Evolutionary conservation across 1,140 invertebrate genomes (phyloP).

Genomic region (Pararge aegeria): DNA sequence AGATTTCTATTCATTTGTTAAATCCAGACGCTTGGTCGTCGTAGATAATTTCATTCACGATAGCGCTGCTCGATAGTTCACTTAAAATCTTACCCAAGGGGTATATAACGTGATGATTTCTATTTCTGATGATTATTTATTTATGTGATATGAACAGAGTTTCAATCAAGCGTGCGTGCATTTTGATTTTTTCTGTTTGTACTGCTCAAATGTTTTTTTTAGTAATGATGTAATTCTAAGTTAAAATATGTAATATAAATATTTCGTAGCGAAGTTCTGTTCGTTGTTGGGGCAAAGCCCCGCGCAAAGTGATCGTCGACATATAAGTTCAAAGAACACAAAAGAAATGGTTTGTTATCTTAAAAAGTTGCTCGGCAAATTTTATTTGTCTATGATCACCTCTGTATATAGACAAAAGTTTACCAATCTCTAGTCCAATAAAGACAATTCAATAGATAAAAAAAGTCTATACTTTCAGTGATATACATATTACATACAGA

Average conservation of each 20-base stretch:
- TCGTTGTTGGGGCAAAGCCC: constrained; percentile 45
- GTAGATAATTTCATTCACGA: too few relatives aligned
- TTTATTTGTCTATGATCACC: constrained; percentile 43
- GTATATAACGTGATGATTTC: too few relatives aligned
- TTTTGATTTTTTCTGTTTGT: constrained; percentile 20
- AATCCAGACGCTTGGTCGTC: too few relatives aligned
- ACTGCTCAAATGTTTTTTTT: constrained; percentile 38
- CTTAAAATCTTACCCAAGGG: too few relatives aligned
- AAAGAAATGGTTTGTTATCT: constrained; percentile 36
- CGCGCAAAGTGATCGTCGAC: constrained; percentile 39
- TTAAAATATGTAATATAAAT: constrained; percentile 31
- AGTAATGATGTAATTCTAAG: constrained; percentile 29
- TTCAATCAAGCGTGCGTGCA: constrained; percentile 6
- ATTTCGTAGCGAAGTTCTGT: constrained; percentile 29
- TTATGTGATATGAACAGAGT: neutral
- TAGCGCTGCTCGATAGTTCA: too few relatives aligned
- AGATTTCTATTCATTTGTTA: too few relatives aligned
- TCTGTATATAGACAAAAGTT: constrained; percentile 54
- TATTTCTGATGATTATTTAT: too few relatives aligned
- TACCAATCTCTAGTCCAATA: constrained; percentile 72
- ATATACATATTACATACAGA: constrained; percentile 27
- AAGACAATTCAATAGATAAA: constrained; percentile 53
- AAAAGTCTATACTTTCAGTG: constrained; percentile 34
- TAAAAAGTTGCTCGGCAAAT: constrained; percentile 37
- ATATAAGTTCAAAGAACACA: constrained; percentile 63